Conservation (phyloP, 2,797 vertebrate genomes). For the Atherinosoma microstoma region DNA sequence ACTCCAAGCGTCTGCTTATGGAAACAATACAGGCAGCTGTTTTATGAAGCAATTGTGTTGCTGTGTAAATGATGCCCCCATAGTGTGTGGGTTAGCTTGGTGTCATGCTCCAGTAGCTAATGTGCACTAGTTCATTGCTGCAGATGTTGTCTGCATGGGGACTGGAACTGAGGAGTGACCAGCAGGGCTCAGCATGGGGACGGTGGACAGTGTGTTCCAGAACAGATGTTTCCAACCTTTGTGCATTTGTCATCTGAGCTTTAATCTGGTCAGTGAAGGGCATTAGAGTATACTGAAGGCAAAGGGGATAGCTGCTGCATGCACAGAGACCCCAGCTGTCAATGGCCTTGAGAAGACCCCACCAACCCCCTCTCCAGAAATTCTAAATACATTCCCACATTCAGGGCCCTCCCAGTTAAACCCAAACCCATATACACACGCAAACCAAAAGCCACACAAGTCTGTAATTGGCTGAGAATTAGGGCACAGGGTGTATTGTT, state of each 20-base stretch:
- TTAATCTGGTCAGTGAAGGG: conserved; percentile 87
- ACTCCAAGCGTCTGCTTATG: neutral
- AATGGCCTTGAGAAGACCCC: conserved; percentile 53
- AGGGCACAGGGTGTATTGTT: conserved; percentile 76
- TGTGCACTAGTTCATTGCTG: conserved; percentile 78
- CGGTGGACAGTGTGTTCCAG: conserved; percentile 72
- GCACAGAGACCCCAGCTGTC: conserved; percentile 78
- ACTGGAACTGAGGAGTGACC: conserved; percentile 75
- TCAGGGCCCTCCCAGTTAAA: conserved; percentile 37
- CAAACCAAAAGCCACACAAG: conserved; percentile 46
- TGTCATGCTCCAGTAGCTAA: conserved; percentile 76
- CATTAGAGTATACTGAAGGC: conserved; percentile 76
- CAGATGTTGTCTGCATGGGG: conserved; percentile 79
- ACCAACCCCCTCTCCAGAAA: conserved; percentile 21
- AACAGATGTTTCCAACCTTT: conserved; percentile 83
- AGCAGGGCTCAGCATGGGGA: conserved; percentile 58
- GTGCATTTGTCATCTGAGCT: conserved; percentile 77
- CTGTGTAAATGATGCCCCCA: conserved; percentile 39
- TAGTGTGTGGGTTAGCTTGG: conserved; percentile 66
- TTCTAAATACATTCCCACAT: conserved; percentile 37
- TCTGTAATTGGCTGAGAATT: conserved; percentile 76
- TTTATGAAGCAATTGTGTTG: conserved; percentile 34
- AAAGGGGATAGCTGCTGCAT: conserved; percentile 49
- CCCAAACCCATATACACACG: conserved; percentile 30
- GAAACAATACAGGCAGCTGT: conserved; percentile 8